Evolutionary conservation across 2,113 vertebrate species (phyloP).

Genomic region (Myxocyprinus asiaticus): DNA sequence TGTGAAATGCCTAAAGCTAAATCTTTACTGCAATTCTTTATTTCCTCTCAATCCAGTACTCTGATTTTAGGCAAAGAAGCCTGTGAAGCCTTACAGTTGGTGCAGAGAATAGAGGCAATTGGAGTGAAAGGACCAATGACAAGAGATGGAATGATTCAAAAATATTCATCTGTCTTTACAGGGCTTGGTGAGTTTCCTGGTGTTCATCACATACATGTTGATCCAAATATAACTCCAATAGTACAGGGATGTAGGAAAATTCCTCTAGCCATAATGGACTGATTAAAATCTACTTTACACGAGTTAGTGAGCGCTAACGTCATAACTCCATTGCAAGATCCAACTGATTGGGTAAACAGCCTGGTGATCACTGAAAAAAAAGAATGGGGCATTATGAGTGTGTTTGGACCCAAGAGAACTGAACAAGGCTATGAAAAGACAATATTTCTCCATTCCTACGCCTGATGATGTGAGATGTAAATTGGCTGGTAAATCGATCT

Average conservation of each 20-base stretch:
- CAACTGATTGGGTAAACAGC: conserved; percentile 30
- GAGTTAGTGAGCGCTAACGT: not conserved
- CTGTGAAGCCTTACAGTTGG: conserved; percentile 28
- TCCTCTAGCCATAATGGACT: conserved; percentile 12
- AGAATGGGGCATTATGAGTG: conserved; percentile 39
- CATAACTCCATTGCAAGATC: conserved; percentile 11
- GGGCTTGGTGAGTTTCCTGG: too few relatives aligned
- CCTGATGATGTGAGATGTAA: conserved; percentile 44
- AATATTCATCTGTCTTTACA: too few relatives aligned
- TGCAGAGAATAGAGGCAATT: too few relatives aligned
- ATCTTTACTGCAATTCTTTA: not conserved
- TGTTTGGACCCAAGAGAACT: conserved; percentile 43
- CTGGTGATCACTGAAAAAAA: conserved; percentile 28
- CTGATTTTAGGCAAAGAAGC: conserved; percentile 13
- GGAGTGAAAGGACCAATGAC: too few relatives aligned
- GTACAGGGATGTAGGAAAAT: too few relatives aligned
- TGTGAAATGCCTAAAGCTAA: not conserved
- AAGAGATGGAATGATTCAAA: too few relatives aligned
- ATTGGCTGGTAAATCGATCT: conserved; percentile 59
- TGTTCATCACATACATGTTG: too few relatives aligned
- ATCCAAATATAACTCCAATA: too few relatives aligned
- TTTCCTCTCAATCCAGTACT: not conserved
- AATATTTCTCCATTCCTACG: conserved; percentile 58
- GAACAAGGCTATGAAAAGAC: conserved; percentile 52
- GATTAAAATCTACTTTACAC: conserved; percentile 31